A percentile compares a stretch with the other conserved stretches of the same genome.
phyloP scores from a whole-genome alignment of 2,888 invertebrate genomes.

The Yponomeuta sedellus region DNA sequence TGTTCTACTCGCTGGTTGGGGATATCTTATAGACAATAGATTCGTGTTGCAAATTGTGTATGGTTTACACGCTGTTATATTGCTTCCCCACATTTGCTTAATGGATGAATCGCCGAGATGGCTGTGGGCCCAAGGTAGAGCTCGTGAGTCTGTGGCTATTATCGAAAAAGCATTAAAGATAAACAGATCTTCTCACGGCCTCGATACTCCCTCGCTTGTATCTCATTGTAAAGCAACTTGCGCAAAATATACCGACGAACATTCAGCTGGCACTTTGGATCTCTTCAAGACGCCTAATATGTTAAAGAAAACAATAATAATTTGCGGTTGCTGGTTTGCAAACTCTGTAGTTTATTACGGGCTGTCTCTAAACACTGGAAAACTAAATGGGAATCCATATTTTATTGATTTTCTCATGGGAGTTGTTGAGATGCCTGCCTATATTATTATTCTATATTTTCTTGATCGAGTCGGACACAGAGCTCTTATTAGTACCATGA shows the following conservation, averaged over 20 bases:
- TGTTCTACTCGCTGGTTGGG: conserved; percentile 90
- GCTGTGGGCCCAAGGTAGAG: conserved; percentile 89
- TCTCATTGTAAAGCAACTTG: conserved; percentile 77
- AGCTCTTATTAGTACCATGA: conserved; percentile 84
- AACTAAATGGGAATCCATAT: conserved; percentile 87
- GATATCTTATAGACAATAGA: conserved; percentile 83
- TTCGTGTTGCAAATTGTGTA: conserved; percentile 86
- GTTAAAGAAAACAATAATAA: conserved; percentile 85
- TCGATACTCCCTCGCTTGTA: conserved; percentile 80
- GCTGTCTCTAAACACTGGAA: conserved; percentile 86
- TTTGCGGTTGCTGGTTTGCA: conserved; percentile 91
- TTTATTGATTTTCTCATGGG: conserved; percentile 86
- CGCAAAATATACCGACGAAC: conserved; percentile 60
- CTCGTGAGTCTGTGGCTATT: conserved; percentile 84
- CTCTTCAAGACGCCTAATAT: conserved; percentile 87
- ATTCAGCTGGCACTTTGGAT: conserved; percentile 80
- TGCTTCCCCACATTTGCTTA: conserved; percentile 87
- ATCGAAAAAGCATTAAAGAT: conserved; percentile 83
- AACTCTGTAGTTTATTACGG: conserved; percentile 92
- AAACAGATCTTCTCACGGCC: conserved; percentile 78
- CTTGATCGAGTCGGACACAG: conserved; percentile 87
- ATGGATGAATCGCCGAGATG: conserved; percentile 93
- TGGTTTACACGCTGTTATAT: conserved; percentile 82
- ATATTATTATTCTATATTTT: conserved; percentile 82
- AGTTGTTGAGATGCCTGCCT: conserved; percentile 88